These are phyloP conservation scores for Heteractis magnifica DNA, from an alignment of 92 coral and sea anemone species.

Conservation along the genomic window DNA sequence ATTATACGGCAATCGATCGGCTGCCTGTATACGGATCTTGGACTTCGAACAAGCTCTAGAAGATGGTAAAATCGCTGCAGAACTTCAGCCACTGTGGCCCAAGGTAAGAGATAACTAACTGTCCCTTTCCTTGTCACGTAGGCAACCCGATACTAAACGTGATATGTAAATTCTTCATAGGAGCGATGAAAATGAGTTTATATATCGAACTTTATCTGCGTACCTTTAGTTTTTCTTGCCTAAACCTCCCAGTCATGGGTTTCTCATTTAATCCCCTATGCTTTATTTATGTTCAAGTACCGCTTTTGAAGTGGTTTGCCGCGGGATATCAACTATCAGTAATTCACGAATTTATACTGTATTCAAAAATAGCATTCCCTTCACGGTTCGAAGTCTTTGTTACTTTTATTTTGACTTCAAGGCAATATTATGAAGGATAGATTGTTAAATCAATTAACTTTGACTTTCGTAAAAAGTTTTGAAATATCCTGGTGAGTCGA, in stretches of 20 bases:
- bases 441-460: background rate
- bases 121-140: background rate
- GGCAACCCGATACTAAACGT: conserved; percentile 15
- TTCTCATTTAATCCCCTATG: conserved; percentile 1
- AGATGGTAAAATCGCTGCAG: conserved; percentile 84
- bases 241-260: background rate
- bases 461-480: background rate
- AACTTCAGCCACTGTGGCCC: conserved; percentile 89
- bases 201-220: background rate
- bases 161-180: conserved; percentile 24
- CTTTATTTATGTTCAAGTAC: conserved; percentile 9
- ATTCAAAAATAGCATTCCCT: conserved; percentile 8
- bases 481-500: background rate
- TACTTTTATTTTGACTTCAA: conserved; percentile 9
- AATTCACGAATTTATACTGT: conserved; percentile 13
- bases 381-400: conserved; percentile 9
- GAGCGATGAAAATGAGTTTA: conserved; percentile 14
- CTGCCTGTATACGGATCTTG: conserved; percentile 82
- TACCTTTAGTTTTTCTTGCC: background rate
- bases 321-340: conserved; percentile 30
- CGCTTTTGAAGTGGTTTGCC: conserved; percentile 20
- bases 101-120: conserved; percentile 65
- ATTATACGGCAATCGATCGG: conserved; percentile 95
- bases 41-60: conserved; percentile 84
- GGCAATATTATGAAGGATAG: background rate